Conservation (phyloP, 2,888 invertebrate species). For the Bombylius discolor region DNA sequence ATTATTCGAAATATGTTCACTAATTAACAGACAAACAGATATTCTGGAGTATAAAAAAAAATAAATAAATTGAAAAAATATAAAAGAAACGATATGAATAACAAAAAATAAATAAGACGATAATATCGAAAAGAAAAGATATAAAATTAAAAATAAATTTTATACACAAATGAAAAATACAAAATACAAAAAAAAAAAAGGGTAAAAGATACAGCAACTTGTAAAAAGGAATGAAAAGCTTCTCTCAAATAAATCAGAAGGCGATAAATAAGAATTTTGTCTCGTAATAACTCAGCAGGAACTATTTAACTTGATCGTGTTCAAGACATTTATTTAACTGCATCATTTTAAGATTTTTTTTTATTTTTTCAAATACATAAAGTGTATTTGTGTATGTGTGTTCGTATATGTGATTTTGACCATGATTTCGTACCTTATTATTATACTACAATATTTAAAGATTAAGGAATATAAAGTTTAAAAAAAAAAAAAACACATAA, state of each 20-base stretch:
- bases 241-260: slow-evolving; percentile 35
- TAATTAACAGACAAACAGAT: slow-evolving; percentile 33
- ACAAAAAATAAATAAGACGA: not conserved
- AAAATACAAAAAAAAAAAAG: not conserved
- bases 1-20: slow-evolving; percentile 37
- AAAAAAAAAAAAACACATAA: not conserved
- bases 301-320: slow-evolving; percentile 23
- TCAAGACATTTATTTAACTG: not conserved
- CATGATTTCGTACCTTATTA: not conserved
- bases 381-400: not conserved
- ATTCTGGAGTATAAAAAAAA: not conserved
- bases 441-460: no score
- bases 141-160: not conserved
- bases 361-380: not conserved
- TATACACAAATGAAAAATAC: not conserved
- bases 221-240: not conserved
- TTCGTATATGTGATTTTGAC: not conserved
- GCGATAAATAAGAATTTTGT: slow-evolving; percentile 38
- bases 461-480: no score
- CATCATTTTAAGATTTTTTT: not conserved
- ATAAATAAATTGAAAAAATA: not conserved
- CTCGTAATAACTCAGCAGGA: slow-evolving; percentile 37
- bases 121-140: not conserved
- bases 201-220: not conserved
- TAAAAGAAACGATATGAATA: not conserved